Conservation (phyloP, 2,888 invertebrate genomes). For the Coleophora flavipennella region DNA sequence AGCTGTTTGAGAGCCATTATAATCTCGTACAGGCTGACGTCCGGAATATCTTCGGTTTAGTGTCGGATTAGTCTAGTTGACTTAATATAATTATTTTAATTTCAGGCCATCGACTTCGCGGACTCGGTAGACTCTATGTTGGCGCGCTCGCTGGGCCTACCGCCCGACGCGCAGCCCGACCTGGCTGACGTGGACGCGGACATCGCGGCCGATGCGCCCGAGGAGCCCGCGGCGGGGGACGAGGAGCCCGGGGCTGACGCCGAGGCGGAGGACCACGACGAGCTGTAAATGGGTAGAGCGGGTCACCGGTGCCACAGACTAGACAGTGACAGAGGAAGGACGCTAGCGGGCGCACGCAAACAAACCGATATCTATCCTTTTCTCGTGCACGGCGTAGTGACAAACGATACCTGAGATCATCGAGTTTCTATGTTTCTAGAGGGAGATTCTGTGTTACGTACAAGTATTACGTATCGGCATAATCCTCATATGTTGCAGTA, state of each 20-base stretch:
- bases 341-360: not conserved
- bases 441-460: no score
- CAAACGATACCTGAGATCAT: no score
- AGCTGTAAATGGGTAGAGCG: conserved; percentile 4
- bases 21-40: no score
- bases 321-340: not conserved
- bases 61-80: no score
- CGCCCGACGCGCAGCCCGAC: conserved; percentile 82
- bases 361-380: no score
- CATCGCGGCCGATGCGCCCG: conserved; percentile 12
- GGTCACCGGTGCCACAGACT: not conserved
- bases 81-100: no score
- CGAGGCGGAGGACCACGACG: conserved; percentile 24
- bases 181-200: conserved; percentile 52
- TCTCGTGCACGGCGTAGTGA: no score
- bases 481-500: no score
- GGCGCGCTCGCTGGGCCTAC: conserved; percentile 82
- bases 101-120: conserved; percentile 85
- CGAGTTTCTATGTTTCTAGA: no score
- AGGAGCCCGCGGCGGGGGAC: conserved; percentile 14
- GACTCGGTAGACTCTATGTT: conserved; percentile 93
- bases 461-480: no score
- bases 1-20: no score
- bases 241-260: conserved; percentile 21
- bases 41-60: no score